These are phyloP conservation scores for Drosophila nigromelanica DNA, from an alignment of 1,140 invertebrate genomes.

Conservation along the genomic window DNA sequence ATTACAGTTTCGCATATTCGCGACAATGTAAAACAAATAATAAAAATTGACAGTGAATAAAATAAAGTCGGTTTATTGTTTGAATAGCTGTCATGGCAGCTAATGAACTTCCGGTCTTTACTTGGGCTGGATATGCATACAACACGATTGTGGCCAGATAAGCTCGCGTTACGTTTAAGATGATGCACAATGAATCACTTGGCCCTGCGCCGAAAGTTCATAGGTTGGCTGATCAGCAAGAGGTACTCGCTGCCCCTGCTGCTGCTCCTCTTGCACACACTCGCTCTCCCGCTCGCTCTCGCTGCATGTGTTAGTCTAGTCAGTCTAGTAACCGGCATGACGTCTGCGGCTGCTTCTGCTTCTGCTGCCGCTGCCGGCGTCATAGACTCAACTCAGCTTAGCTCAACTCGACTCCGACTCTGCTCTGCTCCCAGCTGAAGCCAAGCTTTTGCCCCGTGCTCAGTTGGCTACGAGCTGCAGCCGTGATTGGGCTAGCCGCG, in stretches of 20 bases:
- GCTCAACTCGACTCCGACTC: too few species aligned
- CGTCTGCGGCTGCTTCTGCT: constrained; percentile 12
- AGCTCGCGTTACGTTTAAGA: not conserved
- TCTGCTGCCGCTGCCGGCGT: constrained; percentile 18
- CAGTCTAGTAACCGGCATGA: constrained; percentile 44
- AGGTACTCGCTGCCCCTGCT: not conserved
- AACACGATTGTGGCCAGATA: constrained; percentile 8
- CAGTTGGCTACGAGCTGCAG: constrained; percentile 77
- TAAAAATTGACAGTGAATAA: constrained; percentile 74
- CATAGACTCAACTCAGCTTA: constrained; percentile 26
- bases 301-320: constrained; percentile 7
- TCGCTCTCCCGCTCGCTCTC: not conserved
- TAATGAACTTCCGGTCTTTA: constrained; percentile 72
- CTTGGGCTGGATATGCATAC: constrained; percentile 6
- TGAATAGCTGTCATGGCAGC: constrained; percentile 11
- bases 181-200: constrained; percentile 38
- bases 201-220: constrained; percentile 20
- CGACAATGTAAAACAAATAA: constrained; percentile 78
- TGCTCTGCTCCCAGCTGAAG: constrained; percentile 33
- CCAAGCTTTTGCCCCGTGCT: constrained; percentile 42
- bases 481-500: constrained; percentile 72
- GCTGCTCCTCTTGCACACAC: not conserved
- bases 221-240: constrained; percentile 23
- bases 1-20: constrained; percentile 76
- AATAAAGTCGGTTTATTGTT: constrained; percentile 55